Percentiles rank a stretch among this genome's conserved stretches.
Conservation (phyloP, 2,797 vertebrate genomes). For the Muscicapa striata region DNA sequence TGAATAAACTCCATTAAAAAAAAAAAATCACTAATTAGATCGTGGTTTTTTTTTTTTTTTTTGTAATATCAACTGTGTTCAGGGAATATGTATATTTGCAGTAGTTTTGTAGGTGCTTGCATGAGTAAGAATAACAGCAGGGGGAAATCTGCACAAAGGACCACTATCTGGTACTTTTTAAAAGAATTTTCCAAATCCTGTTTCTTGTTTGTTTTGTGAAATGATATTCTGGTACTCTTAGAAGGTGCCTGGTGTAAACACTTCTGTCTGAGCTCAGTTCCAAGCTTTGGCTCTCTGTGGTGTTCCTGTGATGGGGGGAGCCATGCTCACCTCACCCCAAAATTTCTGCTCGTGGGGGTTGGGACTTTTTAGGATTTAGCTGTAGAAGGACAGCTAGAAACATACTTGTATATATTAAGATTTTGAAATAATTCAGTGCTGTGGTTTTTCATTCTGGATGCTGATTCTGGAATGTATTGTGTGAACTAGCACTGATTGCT, state of each 20-base stretch:
- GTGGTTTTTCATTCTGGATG: background rate
- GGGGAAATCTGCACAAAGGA: background rate
- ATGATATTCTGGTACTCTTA: background rate
- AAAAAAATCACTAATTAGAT: background rate
- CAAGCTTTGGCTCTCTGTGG: background rate
- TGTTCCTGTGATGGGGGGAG: background rate
- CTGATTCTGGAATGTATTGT: background rate
- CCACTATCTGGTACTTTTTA: background rate
- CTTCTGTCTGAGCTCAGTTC: background rate
- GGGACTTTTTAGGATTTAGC: background rate
- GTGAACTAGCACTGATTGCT: background rate
- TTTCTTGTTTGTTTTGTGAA: background rate
- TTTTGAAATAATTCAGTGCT: background rate
- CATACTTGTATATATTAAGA: rapidly evolving
- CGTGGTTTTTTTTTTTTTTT: background rate
- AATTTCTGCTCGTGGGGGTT: rapidly evolving
- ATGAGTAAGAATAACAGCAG: background rate
- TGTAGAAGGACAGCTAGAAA: background rate
- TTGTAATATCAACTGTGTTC: background rate
- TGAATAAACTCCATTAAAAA: background rate
- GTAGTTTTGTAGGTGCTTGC: background rate
- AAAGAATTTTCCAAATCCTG: background rate
- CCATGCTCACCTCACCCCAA: rapidly evolving
- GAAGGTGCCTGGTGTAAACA: background rate
- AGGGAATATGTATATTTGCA: background rate